phyloP scores from a whole-genome alignment of 2,888 invertebrate genomes.

The Epinotia bilunana region DNA sequence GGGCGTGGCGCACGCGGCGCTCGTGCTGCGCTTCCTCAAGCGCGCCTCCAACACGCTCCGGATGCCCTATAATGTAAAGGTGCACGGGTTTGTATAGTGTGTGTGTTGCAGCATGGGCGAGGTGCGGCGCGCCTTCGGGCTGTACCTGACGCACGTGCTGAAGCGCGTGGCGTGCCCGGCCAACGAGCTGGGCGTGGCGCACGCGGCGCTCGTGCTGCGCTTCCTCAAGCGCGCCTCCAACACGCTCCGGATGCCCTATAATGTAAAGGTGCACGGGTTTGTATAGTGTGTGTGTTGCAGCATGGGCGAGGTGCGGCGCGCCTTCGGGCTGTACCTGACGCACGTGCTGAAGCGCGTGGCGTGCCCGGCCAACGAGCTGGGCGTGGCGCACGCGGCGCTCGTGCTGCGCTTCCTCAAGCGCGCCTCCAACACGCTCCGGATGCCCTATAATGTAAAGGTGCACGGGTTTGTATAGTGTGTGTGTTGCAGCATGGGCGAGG shows the following conservation, averaged over 20 bases:
- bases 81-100: conserved; percentile 58
- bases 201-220: conserved; percentile 88
- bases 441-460: conserved; percentile 85
- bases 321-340: conserved; percentile 91
- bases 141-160: conserved; percentile 90
- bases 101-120: conserved; percentile 85
- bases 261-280: conserved; percentile 71
- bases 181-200: conserved; percentile 81
- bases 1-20: conserved; percentile 84
- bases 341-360: conserved; percentile 89
- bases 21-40: conserved; percentile 90
- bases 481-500: conserved; percentile 85
- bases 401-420: conserved; percentile 91
- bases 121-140: conserved; percentile 90
- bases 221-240: conserved; percentile 90
- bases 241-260: conserved; percentile 88
- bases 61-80: conserved; percentile 85
- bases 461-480: no score
- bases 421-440: conserved; percentile 88
- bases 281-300: no score
- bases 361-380: conserved; percentile 80
- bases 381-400: conserved; percentile 85
- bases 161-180: conserved; percentile 85
- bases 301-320: conserved; percentile 88
- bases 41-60: conserved; percentile 89